phyloP scores from a whole-genome alignment of 2,797 vertebrate species.

The Pseudochaenichthys georgianus region DNA sequence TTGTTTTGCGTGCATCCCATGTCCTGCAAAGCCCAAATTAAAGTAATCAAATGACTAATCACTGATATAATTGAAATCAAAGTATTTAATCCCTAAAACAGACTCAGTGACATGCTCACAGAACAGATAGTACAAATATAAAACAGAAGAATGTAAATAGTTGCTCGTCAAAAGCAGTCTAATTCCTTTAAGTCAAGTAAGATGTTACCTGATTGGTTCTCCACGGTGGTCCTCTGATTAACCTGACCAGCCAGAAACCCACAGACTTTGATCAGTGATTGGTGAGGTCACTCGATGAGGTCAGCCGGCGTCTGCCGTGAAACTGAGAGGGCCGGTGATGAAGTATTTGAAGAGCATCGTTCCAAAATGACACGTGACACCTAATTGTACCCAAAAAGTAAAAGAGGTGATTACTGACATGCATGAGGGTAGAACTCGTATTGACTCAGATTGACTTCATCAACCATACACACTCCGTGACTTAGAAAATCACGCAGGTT shows the following conservation, averaged over 20 bases:
- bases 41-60: slow-evolving; percentile 51
- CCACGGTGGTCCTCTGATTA: slow-evolving; percentile 78
- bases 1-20: slow-evolving; percentile 26
- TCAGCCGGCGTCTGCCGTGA: slow-evolving; percentile 60
- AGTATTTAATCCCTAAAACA: slow-evolving; percentile 31
- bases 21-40: slow-evolving; percentile 31
- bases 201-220: slow-evolving; percentile 76
- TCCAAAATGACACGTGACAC: slow-evolving; percentile 68
- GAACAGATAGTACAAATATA: not conserved
- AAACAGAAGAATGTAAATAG: slow-evolving; percentile 24
- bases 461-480: slow-evolving; percentile 6
- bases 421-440: slow-evolving; percentile 28
- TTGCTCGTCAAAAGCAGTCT: slow-evolving; percentile 46
- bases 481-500: slow-evolving; percentile 9
- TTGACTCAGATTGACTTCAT: slow-evolving; percentile 50
- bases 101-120: slow-evolving; percentile 39
- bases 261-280: slow-evolving; percentile 75
- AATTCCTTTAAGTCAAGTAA: slow-evolving; percentile 68
- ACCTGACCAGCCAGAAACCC: slow-evolving; percentile 62
- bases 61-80: slow-evolving; percentile 55
- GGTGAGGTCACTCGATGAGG: slow-evolving; percentile 71
- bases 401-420: slow-evolving; percentile 45
- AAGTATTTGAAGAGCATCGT: slow-evolving; percentile 61
- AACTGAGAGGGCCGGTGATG: slow-evolving; percentile 61
- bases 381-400: slow-evolving; percentile 47